phyloP scores from a whole-genome alignment of 64 coral and sea anemone genomes.

The Dendronephthya gigantea region DNA sequence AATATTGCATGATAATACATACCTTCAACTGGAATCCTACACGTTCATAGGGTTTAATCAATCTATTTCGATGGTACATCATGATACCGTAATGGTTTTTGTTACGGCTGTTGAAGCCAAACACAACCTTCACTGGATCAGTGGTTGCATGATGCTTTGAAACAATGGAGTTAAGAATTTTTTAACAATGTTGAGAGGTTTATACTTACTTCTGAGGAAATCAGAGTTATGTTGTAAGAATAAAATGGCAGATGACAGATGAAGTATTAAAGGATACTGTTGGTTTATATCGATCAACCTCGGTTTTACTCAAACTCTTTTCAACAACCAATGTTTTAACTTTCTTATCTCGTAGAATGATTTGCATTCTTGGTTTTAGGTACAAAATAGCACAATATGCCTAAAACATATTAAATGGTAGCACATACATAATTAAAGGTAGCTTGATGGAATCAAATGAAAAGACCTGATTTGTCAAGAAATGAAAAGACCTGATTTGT shows the following conservation, averaged over 20 bases:
- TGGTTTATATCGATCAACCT: slow-evolving; percentile 69
- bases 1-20: background rate
- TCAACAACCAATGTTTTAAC: slow-evolving; percentile 68
- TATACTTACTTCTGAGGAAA: background rate
- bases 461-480: no score
- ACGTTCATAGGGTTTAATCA: slow-evolving; percentile 87
- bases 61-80: slow-evolving; percentile 89
- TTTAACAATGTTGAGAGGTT: background rate
- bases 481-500: background rate
- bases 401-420: slow-evolving; percentile 31
- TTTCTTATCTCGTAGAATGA: slow-evolving; percentile 68
- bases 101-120: slow-evolving; percentile 84
- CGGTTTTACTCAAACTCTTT: slow-evolving; percentile 90
- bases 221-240: no score
- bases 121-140: slow-evolving; percentile 55
- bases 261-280: background rate
- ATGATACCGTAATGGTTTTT: slow-evolving; percentile 97
- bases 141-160: background rate
- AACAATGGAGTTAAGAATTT: background rate
- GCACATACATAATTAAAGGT: background rate
- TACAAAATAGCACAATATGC: slow-evolving; percentile 97
- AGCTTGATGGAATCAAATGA: no score
- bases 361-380: slow-evolving; percentile 83
- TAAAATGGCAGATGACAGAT: background rate
- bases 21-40: slow-evolving; percentile 84